These are phyloP conservation scores for Tympanoctomys barrerae DNA, from an alignment of 2,797 vertebrate genomes.

Conservation along the genomic window DNA sequence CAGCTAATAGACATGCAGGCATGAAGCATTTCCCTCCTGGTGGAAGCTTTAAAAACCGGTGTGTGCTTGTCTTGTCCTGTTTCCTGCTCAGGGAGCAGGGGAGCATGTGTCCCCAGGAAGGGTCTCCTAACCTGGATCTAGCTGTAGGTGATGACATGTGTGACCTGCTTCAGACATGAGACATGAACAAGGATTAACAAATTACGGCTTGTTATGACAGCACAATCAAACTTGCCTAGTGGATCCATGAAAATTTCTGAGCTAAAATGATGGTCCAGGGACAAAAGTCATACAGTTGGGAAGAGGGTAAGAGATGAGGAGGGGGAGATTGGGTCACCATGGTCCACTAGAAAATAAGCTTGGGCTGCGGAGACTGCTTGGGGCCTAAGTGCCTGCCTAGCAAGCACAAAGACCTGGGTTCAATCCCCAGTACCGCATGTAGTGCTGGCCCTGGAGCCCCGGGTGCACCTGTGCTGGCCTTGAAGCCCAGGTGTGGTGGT, in stretches of 20 bases:
- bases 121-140: background rate
- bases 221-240: background rate
- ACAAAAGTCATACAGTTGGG: background rate
- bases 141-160: background rate
- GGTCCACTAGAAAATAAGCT: background rate
- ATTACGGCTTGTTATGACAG: background rate
- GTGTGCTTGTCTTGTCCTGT: background rate
- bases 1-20: background rate
- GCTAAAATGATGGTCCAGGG: background rate
- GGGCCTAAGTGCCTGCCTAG: too few species aligned
- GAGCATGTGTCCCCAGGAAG: accelerated
- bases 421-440: too few species aligned
- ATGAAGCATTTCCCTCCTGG: background rate
- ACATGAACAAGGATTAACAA: background rate
- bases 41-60: background rate
- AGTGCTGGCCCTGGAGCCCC: too few species aligned
- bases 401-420: too few species aligned
- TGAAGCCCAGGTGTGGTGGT: too few species aligned
- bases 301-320: background rate
- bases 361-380: too few species aligned
- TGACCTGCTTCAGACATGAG: background rate
- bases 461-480: too few species aligned
- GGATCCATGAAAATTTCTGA: background rate
- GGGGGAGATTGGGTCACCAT: background rate
- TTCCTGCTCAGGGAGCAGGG: background rate